Base-by-base conservation (phyloP, 2,888 invertebrate species). In the Pasiphila rectangulata region DNA sequence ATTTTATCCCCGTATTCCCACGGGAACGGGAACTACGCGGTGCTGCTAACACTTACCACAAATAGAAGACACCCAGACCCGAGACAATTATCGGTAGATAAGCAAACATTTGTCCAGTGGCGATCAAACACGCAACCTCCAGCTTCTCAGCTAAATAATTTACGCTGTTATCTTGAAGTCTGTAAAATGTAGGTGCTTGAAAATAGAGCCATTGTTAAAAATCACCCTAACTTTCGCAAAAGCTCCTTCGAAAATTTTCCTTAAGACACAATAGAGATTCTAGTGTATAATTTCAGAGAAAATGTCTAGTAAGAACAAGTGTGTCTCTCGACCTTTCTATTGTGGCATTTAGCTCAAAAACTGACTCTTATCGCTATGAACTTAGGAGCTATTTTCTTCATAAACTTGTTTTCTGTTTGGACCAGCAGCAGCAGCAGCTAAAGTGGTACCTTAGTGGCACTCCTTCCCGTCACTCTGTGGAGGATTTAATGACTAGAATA, bases 401-500 rank as follows among this genome's bases (percentile, higher is more conserved):
- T 35, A 5, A 16, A n/a, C 30, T 19, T 41, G 3, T 25, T 25
- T 25, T 12, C 7, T 27, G 2, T 32, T 32, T 19, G 17, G 16
- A 30, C 30, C 15, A 17, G 9, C 16, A 4, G 16, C 9, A n/a
- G n/a, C 3, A 24, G n/a, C 1, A 2, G 4, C 16, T 9, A 30
- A 4, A 17, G 30, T 30, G 32, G 7, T 32, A 10, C 32, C n/a
- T 32, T 5, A 51, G 47, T 41, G 54, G 59, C 48, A 46, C 65
- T 62, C 52, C 48, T 61, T 56, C 56, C 46, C 51, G 47, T 54
- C 55, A 55, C 49, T 40, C 55, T 32, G 46, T 69, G 54, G 46
- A 78, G 75, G 57, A 65, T 68, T 59, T 76, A 78, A 78, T 75
- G 67, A 66, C 68, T 32, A 17, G 10, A n/a, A 17, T 32, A 32